Percentiles rank a stretch among this genome's conserved stretches.
phyloP scores from a whole-genome alignment of 1,140 invertebrate species.

The Drosophila cardini region DNA sequence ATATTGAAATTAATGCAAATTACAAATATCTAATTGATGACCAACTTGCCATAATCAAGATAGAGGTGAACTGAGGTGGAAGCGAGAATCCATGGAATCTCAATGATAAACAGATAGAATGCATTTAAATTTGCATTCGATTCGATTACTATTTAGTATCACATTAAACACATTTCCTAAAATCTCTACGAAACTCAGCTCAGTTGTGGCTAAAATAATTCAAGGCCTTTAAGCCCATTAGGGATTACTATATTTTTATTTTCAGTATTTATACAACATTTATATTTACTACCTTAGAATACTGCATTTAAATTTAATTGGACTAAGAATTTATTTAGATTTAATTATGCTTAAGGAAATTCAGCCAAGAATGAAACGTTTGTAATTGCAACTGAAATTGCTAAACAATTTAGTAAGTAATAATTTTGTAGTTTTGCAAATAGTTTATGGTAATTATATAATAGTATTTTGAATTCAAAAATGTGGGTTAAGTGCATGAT shows the following conservation, averaged over 20 bases:
- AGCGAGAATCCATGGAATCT: not conserved
- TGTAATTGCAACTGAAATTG: too few relatives aligned
- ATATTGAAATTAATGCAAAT: conserved; percentile 56
- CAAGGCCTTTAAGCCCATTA: not conserved
- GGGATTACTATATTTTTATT: too few relatives aligned
- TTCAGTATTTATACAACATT: not conserved
- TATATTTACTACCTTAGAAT: too few relatives aligned
- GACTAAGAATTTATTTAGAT: too few relatives aligned
- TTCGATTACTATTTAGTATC: not conserved
- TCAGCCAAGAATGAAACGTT: too few relatives aligned
- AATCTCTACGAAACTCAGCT: not conserved
- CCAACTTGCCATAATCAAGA: conserved; percentile 10
- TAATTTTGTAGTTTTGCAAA: too few relatives aligned
- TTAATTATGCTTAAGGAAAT: too few relatives aligned
- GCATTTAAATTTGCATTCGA: not conserved
- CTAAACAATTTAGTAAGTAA: too few relatives aligned
- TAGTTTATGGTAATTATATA: too few relatives aligned
- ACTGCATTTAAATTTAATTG: too few relatives aligned
- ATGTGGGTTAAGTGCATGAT: too few relatives aligned
- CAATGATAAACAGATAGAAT: not conserved
- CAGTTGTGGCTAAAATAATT: not conserved
- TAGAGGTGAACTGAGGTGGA: not conserved
- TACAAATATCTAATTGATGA: conserved; percentile 48
- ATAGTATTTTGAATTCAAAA: too few relatives aligned
- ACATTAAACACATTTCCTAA: not conserved